These are phyloP conservation scores for Pristionchus japonicus DNA, from an alignment of 2,888 invertebrate genomes.

Conservation along the genomic window DNA sequence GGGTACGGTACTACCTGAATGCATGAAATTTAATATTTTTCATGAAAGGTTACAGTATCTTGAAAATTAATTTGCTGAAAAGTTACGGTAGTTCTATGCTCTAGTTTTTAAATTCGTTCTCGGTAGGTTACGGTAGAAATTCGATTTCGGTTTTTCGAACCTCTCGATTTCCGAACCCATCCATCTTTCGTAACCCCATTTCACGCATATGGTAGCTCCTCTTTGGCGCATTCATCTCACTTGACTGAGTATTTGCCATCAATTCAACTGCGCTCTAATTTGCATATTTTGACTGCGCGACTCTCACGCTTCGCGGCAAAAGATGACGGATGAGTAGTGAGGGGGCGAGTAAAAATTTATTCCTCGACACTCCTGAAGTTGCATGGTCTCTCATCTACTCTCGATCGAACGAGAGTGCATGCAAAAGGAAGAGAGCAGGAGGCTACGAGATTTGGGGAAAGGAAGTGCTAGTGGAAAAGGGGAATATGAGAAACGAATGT, in stretches of 20 bases:
- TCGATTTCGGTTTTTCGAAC: background rate
- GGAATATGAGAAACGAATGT: conserved; percentile 32
- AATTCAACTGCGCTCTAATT: conserved; percentile 7
- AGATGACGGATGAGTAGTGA: conserved; percentile 24
- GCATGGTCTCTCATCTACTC: background rate
- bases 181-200: background rate
- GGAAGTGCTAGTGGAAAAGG: background rate
- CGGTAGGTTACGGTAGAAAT: background rate
- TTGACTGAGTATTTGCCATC: conserved; percentile 19
- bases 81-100: too few species aligned
- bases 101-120: too few species aligned
- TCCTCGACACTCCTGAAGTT: background rate
- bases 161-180: background rate
- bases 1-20: background rate
- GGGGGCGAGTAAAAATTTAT: background rate
- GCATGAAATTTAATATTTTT: background rate
- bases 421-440: background rate
- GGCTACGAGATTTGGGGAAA: background rate
- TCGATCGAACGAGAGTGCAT: background rate
- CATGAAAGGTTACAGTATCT: background rate
- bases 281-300: conserved; percentile 25
- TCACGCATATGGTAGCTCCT: background rate
- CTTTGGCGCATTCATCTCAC: conserved; percentile 32
- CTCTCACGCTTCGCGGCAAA: background rate
- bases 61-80: background rate